Evolutionary conservation across 35 echinoderm and acorn worm genomes (phyloP), one percentile per base, ranked within the genome.

Genomic region (Hemicentrotus pulcherrimus): DNA sequence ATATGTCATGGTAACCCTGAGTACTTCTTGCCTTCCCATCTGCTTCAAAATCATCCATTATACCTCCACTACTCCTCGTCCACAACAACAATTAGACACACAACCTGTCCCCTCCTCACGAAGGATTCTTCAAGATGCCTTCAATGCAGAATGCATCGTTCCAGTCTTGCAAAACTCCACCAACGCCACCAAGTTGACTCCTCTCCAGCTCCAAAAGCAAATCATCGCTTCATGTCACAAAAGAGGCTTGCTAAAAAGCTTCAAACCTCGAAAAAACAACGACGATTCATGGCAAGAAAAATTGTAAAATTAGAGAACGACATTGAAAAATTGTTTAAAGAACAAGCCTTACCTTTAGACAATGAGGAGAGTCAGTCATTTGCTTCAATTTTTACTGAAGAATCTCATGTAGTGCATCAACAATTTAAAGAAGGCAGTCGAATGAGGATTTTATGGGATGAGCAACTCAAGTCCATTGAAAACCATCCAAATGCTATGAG

Each of bases 401-500:
- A 30, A 35, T 10, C 86, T 10, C 28, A 18, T 9, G 28, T 10
- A 87, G 86, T 87, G 6, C 86, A 87, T 30, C 86, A 87, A 9
- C 86, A 58, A 6, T 58, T 87, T 30, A 9, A 87, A 87, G 32
- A 33, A 28, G 90, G 24, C 11, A 46, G 11, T 32, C 32, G 9
- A 92, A 92, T 41, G 90, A 8, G 90, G 24, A 15, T 92, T 33
- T 47, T 92, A 9, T 92, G 90, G 90, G 90, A 92, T 47, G 32
- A 92, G 46, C 90, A 92, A 47, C 32, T 92, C 5, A 92, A 35
- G 41, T 47, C 6, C 13, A 46, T 28, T 14, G 8, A 92, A 47
- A 47, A 8, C 5, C 90, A 92, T 92, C 90, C 90, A 16, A 41
- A 92, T 14, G 90, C 90, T n/a, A 98, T 94, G 90, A n/a, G 97